Conservation (phyloP, 2,888 invertebrate species). For the Mimas tiliae region DNA sequence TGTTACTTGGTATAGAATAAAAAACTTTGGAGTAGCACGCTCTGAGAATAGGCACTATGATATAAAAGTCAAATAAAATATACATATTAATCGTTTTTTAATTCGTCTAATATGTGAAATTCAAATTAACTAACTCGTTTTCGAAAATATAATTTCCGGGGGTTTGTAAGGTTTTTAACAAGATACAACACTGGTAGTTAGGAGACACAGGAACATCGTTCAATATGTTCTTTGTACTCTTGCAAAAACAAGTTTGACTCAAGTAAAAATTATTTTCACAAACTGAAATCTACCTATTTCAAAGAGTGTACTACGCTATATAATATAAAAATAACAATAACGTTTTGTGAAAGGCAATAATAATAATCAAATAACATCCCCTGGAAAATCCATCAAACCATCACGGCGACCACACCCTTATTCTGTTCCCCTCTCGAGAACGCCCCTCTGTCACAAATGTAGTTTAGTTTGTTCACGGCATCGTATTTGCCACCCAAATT, state of each 20-base stretch:
- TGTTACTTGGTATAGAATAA: slow-evolving; percentile 12
- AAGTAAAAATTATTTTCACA: no score
- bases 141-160: no score
- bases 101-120: no score
- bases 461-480: slow-evolving; percentile 47
- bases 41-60: background rate
- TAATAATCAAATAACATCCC: slow-evolving; percentile 27
- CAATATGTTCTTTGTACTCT: no score
- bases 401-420: slow-evolving; percentile 54
- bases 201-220: no score
- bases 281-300: background rate
- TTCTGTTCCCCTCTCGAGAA: slow-evolving; percentile 44
- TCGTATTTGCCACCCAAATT: background rate
- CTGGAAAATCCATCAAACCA: slow-evolving; percentile 38
- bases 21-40: no score
- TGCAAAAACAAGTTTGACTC: no score
- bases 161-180: no score
- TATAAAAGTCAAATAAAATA: no score
- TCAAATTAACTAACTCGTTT: no score
- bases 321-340: background rate
- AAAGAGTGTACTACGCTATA: background rate
- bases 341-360: background rate
- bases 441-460: slow-evolving; percentile 63
- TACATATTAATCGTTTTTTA: no score
- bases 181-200: no score